Percentiles rank a stretch among this genome's conserved stretches.
Conservation (phyloP, 2,797 vertebrate genomes). For the Scolopax rusticola region DNA sequence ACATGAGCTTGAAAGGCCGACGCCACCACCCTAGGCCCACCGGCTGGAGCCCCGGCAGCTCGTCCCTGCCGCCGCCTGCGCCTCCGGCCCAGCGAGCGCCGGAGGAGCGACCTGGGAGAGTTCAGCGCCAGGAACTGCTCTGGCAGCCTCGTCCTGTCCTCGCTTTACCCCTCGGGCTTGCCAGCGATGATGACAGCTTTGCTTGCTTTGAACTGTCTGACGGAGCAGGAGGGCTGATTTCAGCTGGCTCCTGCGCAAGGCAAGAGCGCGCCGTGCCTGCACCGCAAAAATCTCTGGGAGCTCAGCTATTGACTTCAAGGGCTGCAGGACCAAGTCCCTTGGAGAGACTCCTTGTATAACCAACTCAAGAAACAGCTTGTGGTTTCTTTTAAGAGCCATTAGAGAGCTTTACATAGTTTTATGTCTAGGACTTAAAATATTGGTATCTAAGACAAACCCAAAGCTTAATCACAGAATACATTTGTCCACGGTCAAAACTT, state of each 20-base stretch:
- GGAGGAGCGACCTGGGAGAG: slow-evolving; percentile 45
- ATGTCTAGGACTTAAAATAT: slow-evolving; percentile 46
- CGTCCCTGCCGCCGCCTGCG: accelerated
- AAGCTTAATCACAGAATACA: neutral
- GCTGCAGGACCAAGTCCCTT: slow-evolving; percentile 2
- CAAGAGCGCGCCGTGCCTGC: neutral
- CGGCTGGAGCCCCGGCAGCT: accelerated
- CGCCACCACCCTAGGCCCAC: accelerated
- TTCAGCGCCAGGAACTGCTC: slow-evolving; percentile 31
- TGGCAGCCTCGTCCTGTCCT: slow-evolving; percentile 59
- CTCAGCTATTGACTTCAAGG: neutral
- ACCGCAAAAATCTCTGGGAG: slow-evolving; percentile 30
- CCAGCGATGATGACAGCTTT: slow-evolving; percentile 58
- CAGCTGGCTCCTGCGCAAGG: slow-evolving; percentile 32
- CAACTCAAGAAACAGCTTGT: slow-evolving; percentile 32
- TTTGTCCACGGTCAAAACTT: neutral
- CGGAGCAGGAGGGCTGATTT: neutral
- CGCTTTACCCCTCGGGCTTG: neutral
- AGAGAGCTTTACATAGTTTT: slow-evolving; percentile 47
- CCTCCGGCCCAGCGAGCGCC: neutral
- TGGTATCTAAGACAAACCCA: slow-evolving; percentile 11
- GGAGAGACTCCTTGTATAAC: neutral
- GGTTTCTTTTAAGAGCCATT: slow-evolving; percentile 57
- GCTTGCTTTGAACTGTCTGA: slow-evolving; percentile 54
- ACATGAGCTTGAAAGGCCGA: neutral